phyloP scores from a whole-genome alignment of 2,113 vertebrate genomes.

The Forbesichthys papilliferus region DNA sequence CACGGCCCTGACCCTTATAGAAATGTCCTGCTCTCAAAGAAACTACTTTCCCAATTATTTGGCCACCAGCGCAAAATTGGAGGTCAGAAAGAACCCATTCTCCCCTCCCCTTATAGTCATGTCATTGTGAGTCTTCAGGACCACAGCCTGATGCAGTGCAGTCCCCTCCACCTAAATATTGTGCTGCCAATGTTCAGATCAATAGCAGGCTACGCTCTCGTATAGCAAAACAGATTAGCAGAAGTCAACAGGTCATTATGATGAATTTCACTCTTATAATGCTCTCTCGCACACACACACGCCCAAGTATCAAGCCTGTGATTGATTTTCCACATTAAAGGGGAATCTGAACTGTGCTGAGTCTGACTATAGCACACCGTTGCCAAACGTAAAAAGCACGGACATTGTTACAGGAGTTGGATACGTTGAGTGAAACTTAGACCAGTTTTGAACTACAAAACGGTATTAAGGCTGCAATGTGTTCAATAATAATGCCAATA shows the following conservation, averaged over 20 bases:
- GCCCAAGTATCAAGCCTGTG: slow-evolving; percentile 13
- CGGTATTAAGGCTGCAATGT: background rate
- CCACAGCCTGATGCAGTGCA: background rate
- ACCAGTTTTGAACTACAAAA: background rate
- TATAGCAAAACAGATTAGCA: slow-evolving; percentile 17
- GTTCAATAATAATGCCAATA: background rate
- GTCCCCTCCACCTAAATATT: background rate
- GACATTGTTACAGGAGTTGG: slow-evolving; percentile 7
- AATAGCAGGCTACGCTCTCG: background rate
- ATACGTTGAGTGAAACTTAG: background rate
- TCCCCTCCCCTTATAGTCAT: background rate
- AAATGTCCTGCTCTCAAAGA: background rate
- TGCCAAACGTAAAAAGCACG: background rate
- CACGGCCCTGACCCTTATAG: too few relatives aligned
- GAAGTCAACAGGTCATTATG: slow-evolving; percentile 15
- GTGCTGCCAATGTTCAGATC: slow-evolving; percentile 6
- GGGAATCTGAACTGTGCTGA: slow-evolving; percentile 39
- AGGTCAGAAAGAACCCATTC: background rate
- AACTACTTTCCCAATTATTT: background rate
- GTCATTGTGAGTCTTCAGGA: background rate
- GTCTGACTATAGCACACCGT: slow-evolving; percentile 30
- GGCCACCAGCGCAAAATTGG: too few relatives aligned
- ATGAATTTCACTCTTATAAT: slow-evolving; percentile 13
- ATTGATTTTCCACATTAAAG: slow-evolving; percentile 49
- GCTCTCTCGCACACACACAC: background rate